Evolutionary conservation across 2,888 invertebrate species (phyloP).

Genomic region (Lacanobia oleracea): DNA sequence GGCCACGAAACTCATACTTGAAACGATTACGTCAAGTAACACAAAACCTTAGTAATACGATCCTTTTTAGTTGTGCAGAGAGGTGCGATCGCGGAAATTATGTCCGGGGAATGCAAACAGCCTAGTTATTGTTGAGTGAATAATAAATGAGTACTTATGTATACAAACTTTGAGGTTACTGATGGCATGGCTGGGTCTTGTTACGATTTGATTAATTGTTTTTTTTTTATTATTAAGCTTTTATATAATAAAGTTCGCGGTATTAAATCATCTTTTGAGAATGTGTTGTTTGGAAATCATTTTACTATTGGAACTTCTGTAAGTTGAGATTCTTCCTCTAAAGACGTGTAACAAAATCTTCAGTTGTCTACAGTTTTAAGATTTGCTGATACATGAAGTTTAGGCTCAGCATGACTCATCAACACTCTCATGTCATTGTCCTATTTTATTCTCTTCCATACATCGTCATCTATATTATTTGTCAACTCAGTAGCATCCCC

Average conservation of each 20-base stretch:
- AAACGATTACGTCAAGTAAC: conserved; percentile 52
- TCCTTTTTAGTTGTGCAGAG: conserved; percentile 51
- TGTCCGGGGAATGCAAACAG: conserved; percentile 50
- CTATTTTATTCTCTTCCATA: too few species aligned
- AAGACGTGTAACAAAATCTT: neutral
- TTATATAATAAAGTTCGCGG: conserved; percentile 1
- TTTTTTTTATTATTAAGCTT: conserved; percentile 10
- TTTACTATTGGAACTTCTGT: neutral
- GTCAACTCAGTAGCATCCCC: too few species aligned
- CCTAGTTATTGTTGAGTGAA: conserved; percentile 34
- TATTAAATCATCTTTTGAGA: neutral
- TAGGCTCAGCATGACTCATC: neutral
- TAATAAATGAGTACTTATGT: conserved; percentile 22
- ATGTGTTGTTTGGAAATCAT: neutral
- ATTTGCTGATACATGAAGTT: neutral
- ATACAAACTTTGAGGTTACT: conserved; percentile 49
- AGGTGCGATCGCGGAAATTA: conserved; percentile 38
- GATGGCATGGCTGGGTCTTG: conserved; percentile 19
- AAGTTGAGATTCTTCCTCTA: neutral
- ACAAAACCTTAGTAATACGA: conserved; percentile 60
- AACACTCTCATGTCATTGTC: neutral
- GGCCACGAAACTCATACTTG: conserved; percentile 54
- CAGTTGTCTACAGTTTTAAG: neutral
- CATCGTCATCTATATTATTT: too few species aligned
- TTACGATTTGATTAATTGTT: conserved; percentile 34